Percentiles rank a stretch among this genome's conserved stretches.
Conservation (phyloP, 2,113 vertebrate species). For the Alouatta palliata region DNA sequence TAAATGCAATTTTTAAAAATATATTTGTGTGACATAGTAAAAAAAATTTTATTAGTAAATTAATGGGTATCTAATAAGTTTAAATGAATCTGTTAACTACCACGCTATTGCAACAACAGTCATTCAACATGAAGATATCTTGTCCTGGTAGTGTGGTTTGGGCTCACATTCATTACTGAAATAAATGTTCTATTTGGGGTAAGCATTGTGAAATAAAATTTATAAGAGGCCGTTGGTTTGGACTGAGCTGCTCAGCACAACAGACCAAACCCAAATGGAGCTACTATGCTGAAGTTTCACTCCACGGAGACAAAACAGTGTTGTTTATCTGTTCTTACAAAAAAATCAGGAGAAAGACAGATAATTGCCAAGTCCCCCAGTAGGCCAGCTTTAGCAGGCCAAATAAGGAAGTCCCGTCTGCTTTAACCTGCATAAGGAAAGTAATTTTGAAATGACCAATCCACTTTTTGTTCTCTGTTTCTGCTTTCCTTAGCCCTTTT, state of each 20-base stretch:
- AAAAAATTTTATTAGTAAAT: background rate
- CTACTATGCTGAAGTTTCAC: background rate
- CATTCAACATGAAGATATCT: background rate
- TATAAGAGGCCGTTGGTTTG: background rate
- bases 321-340: background rate
- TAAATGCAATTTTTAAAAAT: background rate
- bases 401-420: background rate
- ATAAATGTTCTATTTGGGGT: background rate
- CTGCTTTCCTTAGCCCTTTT: background rate
- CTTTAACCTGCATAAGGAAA: background rate
- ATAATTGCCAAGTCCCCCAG: background rate
- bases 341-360: background rate
- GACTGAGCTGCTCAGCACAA: background rate
- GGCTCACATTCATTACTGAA: background rate
- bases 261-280: background rate
- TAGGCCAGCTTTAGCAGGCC: background rate
- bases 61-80: constrained; percentile 12
- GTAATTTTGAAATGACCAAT: background rate
- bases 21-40: background rate
- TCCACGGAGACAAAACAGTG: background rate
- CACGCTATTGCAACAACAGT: background rate
- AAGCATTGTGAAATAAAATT: background rate
- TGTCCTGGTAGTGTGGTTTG: background rate
- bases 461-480: background rate
- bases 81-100: background rate